Conservation (phyloP, 2,888 invertebrate species). For the Ferdinandea cuprea region DNA sequence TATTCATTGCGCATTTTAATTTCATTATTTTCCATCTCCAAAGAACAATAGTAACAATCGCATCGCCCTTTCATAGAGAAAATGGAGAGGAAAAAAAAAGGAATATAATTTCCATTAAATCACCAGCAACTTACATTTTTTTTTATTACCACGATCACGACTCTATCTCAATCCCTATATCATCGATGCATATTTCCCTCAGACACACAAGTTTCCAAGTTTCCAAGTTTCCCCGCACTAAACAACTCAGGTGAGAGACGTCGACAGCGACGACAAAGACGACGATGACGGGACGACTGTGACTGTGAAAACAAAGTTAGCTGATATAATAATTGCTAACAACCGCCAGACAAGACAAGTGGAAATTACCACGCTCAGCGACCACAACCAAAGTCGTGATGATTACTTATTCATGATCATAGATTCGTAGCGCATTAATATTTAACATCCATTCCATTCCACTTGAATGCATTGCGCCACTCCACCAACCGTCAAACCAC, state of each 20-base stretch:
- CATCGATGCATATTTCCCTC: constrained; percentile 36
- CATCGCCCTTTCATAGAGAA: constrained; percentile 49
- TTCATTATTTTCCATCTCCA: constrained; percentile 33
- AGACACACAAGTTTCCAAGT: neutral
- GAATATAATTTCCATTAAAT: constrained; percentile 47
- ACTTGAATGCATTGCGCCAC: constrained; percentile 8
- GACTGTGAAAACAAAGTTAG: constrained; percentile 40
- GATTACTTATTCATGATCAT: constrained; percentile 73
- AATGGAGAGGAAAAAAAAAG: constrained; percentile 17
- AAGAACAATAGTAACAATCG: constrained; percentile 36
- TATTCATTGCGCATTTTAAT: constrained; percentile 51
- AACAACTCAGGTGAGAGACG: neutral
- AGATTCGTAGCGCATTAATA: constrained; percentile 74
- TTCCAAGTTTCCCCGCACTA: constrained; percentile 8
- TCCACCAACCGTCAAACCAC: too few species aligned
- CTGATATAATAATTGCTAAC: constrained; percentile 72
- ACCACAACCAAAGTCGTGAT: constrained; percentile 65
- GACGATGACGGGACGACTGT: neutral
- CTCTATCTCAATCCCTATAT: constrained; percentile 51
- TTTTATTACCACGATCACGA: constrained; percentile 56
- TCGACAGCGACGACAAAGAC: neutral
- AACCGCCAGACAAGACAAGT: constrained; percentile 70
- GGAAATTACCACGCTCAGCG: constrained; percentile 59
- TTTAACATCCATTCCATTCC: constrained; percentile 70
- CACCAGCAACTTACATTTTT: constrained; percentile 19